These are phyloP conservation scores for Acomys russatus DNA, from an alignment of 2,797 vertebrate species.

Conservation along the genomic window DNA sequence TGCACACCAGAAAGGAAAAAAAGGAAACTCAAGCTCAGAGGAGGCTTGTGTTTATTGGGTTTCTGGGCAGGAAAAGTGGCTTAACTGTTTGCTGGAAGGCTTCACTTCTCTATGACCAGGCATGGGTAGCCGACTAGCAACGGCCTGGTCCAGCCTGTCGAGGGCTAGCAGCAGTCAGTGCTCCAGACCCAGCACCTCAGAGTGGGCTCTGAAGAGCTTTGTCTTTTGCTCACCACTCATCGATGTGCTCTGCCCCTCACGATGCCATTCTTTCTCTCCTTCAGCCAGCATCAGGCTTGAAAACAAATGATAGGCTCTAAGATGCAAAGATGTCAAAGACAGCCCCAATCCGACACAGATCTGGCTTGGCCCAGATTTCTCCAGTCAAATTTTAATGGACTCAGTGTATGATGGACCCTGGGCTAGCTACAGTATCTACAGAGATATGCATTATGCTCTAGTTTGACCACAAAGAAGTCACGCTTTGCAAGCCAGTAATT, in stretches of 20 bases:
- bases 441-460: not conserved
- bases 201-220: no score
- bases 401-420: not conserved
- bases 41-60: not conserved
- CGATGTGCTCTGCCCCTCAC: not conserved
- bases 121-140: no score
- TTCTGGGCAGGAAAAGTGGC: not conserved
- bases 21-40: not conserved
- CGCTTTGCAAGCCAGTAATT: constrained; percentile 8
- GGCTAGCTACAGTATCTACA: not conserved
- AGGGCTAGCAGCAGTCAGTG: not conserved
- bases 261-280: not conserved
- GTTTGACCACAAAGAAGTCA: not conserved
- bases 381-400: not conserved
- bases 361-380: not conserved
- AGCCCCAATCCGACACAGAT: not conserved
- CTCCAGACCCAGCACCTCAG: not conserved
- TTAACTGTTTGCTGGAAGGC: not conserved
- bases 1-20: not conserved
- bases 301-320: not conserved
- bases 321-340: not conserved
- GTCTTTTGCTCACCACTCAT: not conserved
- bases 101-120: not conserved
- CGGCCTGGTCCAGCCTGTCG: not conserved
- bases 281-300: not conserved